Evolutionary conservation across 2,888 invertebrate genomes (phyloP).

Genomic region (Hyalella azteca): DNA sequence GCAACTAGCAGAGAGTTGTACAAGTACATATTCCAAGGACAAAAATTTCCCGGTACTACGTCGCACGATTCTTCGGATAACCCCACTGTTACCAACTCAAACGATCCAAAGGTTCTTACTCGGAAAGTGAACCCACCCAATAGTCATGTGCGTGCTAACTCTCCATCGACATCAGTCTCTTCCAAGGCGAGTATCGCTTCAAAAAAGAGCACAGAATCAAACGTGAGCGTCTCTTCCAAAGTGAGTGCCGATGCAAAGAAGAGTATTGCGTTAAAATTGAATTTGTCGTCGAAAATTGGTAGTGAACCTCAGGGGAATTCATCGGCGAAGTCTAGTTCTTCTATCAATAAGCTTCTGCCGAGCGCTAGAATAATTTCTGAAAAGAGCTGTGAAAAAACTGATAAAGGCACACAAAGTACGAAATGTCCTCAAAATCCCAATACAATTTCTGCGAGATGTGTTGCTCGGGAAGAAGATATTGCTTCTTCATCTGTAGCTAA

Average conservation of each 20-base stretch:
- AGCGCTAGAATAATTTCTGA: too few relatives aligned
- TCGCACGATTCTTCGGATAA: too few relatives aligned
- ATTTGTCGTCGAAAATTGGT: not conserved
- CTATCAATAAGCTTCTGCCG: too few relatives aligned
- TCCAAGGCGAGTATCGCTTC: not conserved
- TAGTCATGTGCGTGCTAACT: not conserved
- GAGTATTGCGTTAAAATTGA: not conserved
- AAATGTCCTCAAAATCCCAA: too few relatives aligned
- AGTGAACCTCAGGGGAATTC: too few relatives aligned
- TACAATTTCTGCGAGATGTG: too few relatives aligned
- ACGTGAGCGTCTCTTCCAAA: not conserved
- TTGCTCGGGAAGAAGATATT: too few relatives aligned
- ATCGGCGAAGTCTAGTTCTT: too few relatives aligned
- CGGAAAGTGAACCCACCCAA: not conserved
- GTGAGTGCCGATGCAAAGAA: not conserved
- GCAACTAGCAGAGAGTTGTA: not conserved
- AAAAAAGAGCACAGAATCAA: not conserved
- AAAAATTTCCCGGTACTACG: not conserved
- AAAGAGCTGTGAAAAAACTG: too few relatives aligned
- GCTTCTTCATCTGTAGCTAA: too few relatives aligned
- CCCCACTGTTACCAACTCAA: not conserved
- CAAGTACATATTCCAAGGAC: conserved; percentile 13
- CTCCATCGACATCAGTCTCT: not conserved
- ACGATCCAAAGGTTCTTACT: too few relatives aligned
- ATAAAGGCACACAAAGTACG: too few relatives aligned